Conservation (phyloP, 2,113 vertebrate genomes). For the Anolis carolinensis region DNA sequence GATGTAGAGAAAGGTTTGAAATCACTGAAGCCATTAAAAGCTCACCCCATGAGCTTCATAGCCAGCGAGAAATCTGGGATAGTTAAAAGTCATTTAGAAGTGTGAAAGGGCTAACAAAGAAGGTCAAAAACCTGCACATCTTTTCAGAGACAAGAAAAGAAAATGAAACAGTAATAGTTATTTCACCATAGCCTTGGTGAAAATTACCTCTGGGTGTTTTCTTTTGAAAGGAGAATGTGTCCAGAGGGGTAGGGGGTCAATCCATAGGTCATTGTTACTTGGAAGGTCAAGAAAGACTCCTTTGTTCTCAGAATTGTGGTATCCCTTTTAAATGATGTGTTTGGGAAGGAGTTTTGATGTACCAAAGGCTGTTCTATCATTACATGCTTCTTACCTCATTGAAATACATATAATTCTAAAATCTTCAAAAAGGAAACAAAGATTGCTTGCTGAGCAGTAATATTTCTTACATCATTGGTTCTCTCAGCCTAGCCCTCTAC, state of each 20-base stretch:
- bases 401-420: conserved; percentile 1
- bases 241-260: background rate
- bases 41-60: background rate
- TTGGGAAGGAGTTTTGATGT: background rate
- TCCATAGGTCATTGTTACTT: background rate
- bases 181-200: background rate
- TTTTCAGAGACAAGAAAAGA: background rate
- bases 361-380: background rate
- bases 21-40: background rate
- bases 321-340: background rate
- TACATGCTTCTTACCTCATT: background rate
- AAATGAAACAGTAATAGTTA: background rate
- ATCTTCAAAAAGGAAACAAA: background rate
- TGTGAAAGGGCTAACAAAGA: background rate
- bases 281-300: background rate
- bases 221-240: background rate
- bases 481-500: background rate
- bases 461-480: background rate
- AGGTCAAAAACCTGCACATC: background rate
- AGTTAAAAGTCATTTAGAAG: background rate
- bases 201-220: background rate
- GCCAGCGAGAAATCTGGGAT: background rate
- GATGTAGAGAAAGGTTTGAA: background rate
- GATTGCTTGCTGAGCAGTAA: background rate
- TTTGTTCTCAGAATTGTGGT: background rate